Percentiles rank a stretch among this genome's conserved stretches.
These are phyloP conservation scores for Plumapathes pennacea DNA, from an alignment of 92 coral and sea anemone genomes.

Conservation along the genomic window DNA sequence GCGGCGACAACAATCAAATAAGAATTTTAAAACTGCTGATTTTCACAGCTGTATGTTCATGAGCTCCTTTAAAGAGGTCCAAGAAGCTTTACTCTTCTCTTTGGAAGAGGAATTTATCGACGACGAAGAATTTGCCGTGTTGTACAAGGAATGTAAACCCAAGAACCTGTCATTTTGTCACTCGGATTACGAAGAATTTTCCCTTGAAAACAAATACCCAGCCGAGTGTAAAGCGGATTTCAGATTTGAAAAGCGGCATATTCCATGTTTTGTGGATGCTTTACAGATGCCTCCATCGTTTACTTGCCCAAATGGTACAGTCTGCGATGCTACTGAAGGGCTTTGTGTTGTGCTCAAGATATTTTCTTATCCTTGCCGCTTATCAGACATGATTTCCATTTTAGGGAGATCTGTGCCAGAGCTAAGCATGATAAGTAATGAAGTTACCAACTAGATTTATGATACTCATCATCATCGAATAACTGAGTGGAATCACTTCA, in stretches of 20 bases:
- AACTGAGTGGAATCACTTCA: too few species aligned
- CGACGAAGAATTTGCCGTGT: conserved; percentile 1
- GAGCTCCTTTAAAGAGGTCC: too few species aligned
- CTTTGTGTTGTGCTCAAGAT: conserved; percentile 7
- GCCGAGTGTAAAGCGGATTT: conserved; percentile 29
- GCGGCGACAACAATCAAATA: too few species aligned
- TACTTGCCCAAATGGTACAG: background rate
- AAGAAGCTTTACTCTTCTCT: too few species aligned
- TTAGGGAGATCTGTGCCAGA: too few species aligned
- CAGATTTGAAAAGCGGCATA: conserved; percentile 13
- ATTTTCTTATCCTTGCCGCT: conserved; percentile 6
- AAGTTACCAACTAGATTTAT: too few species aligned
- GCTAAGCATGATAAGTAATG: too few species aligned
- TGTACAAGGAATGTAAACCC: conserved; percentile 10
- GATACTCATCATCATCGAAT: too few species aligned
- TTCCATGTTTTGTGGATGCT: conserved; percentile 8
- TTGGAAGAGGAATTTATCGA: conserved; percentile 4
- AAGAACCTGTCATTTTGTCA: conserved; percentile 15
- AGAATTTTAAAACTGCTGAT: too few species aligned
- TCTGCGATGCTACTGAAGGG: conserved; percentile 1
- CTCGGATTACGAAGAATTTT: conserved; percentile 4
- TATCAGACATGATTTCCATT: conserved; percentile 8
- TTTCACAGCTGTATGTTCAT: too few species aligned
- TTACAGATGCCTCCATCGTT: background rate
- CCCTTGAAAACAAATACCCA: conserved; percentile 17